These are phyloP conservation scores for Microctonus hyperodae DNA, from an alignment of 2,888 invertebrate genomes.

Conservation along the genomic window DNA sequence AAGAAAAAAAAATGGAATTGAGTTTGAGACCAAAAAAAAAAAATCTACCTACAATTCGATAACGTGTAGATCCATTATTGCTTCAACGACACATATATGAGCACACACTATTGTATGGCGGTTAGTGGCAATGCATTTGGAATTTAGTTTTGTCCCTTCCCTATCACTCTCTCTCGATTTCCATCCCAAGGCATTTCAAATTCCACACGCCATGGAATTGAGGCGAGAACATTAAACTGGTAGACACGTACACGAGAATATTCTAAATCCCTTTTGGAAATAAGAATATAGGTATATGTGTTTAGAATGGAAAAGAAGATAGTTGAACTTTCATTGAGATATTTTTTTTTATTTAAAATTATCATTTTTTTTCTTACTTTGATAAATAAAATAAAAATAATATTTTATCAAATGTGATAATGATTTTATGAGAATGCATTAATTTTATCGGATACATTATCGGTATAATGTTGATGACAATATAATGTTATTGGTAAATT, in stretches of 20 bases:
- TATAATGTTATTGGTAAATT: not conserved
- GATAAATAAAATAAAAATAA: not conserved
- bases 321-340: not conserved
- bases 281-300: conserved; percentile 26
- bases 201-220: conserved; percentile 28
- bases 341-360: not conserved
- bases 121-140: conserved; percentile 34
- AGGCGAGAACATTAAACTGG: conserved; percentile 20
- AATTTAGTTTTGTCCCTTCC: conserved; percentile 34
- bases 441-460: not conserved
- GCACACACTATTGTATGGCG: not conserved
- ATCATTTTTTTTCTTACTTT: not conserved
- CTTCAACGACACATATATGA: not conserved
- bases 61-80: conserved; percentile 24
- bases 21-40: not conserved
- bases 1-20: not conserved
- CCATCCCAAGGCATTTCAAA: conserved; percentile 25
- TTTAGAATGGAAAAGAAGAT: not conserved
- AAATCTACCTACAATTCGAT: conserved; percentile 11
- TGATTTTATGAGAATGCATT: not conserved
- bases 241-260: conserved; percentile 40
- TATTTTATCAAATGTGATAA: not conserved
- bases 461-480: not conserved
- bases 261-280: conserved; percentile 42
- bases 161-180: conserved; percentile 1